Conservation (phyloP, 2,113 vertebrate genomes). For the Saiga tatarica region DNA sequence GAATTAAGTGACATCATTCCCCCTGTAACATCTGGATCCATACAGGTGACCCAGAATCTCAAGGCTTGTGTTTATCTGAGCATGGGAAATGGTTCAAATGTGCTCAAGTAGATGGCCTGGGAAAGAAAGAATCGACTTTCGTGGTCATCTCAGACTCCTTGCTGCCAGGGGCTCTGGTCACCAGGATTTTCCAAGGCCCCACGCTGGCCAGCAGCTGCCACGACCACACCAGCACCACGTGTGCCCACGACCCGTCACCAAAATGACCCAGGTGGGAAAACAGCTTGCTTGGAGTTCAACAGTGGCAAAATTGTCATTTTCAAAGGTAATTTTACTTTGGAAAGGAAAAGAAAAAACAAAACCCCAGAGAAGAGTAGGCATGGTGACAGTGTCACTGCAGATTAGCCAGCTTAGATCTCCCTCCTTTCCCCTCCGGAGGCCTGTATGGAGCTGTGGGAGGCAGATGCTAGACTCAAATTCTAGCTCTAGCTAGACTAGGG, state of each 20-base stretch:
- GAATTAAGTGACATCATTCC: neutral
- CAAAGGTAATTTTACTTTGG: neutral
- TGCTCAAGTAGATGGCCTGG: neutral
- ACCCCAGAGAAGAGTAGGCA: neutral
- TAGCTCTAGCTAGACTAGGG: neutral
- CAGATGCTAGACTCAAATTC: neutral
- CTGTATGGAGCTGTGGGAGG: neutral
- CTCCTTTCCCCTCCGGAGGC: neutral
- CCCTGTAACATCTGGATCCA: too few relatives aligned
- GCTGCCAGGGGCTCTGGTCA: neutral
- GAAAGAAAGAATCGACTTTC: neutral
- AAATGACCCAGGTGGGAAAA: neutral
- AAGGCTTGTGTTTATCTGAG: too few relatives aligned
- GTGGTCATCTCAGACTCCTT: neutral
- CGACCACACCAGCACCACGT: neutral
- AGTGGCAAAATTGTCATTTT: neutral
- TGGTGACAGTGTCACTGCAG: neutral
- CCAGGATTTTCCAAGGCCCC: neutral
- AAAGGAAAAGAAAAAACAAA: neutral
- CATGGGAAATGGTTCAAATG: neutral
- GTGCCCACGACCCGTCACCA: neutral
- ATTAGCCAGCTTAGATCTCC: neutral
- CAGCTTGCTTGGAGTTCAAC: neutral
- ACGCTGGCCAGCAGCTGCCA: neutral
- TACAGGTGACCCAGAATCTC: too few relatives aligned